Base-by-base conservation (phyloP, 2,797 vertebrate genomes). In the Esox lucius region DNA sequence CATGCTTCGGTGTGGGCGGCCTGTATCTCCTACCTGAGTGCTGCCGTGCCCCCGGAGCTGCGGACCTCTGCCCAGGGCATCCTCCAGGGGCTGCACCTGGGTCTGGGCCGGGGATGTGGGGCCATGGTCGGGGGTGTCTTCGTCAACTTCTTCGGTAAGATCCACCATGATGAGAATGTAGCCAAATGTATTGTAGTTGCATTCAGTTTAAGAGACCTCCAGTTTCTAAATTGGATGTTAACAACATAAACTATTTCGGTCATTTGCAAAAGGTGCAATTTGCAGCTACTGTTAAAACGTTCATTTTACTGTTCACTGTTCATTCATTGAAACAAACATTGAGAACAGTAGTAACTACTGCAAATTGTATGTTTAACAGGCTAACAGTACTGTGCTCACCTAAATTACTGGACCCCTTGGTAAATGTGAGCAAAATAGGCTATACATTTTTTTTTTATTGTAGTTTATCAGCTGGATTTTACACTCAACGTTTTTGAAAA, bases 61-160 rank as follows among this genome's bases (percentile, higher is more conserved):
- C 92, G 97, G 75, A 99, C 98, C 0, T 98, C 97, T 0, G 97
- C 98, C 0, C 98, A 99, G 89, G 98, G 98, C 26, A 99, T 99
- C 81, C 95, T 99, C 78, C 98, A 99, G 84, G 97, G 97, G 6
- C 95, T 99, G 1, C 96, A 99, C 89, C 85, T 99, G n/a, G 97
- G 97, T 0, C 84, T 98, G 87, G 98, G 98, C 28, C 94, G 98
- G 31, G 98, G 98, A 72, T 99, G 98, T 0, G 98, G 98, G 0
- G 98, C 98, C 80, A 96, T 99, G 97, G 92, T 99, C 0, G 98
- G 98, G 65, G 98, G 98, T 0, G 95, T 99, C 35, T 88, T 99
- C 8, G 97, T 99, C 90, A 96, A 95, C 84, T 97, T 92, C 75
- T 98, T 98, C 0, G 97, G 98, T 99, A 95, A 83, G 94, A 19